phyloP scores from a whole-genome alignment of 2,797 vertebrate genomes.

The Xenops minutus region DNA sequence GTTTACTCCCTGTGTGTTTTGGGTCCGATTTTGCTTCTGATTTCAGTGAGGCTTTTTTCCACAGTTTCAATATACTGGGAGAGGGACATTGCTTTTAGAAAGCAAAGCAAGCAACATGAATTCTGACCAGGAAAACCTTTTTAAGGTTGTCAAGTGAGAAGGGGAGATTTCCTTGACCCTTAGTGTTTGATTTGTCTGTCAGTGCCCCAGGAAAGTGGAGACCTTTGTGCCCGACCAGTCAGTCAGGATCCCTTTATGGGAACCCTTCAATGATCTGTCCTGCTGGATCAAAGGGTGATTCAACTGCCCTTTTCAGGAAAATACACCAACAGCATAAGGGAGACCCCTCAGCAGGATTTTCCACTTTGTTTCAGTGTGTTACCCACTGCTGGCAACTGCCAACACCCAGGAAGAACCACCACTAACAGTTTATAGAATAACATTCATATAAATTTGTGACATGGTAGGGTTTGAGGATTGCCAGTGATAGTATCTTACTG shows the following conservation, averaged over 20 bases:
- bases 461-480: neutral
- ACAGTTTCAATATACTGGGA: neutral
- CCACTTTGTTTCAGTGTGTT: neutral
- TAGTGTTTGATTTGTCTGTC: neutral
- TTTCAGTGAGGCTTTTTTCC: neutral
- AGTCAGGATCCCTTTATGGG: neutral
- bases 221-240: neutral
- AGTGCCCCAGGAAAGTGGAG: neutral
- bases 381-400: neutral
- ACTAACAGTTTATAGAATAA: neutral
- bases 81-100: neutral
- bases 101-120: neutral
- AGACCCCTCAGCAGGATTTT: neutral
- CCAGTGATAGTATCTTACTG: neutral
- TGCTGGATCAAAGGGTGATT: neutral
- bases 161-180: neutral
- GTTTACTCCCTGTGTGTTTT: neutral
- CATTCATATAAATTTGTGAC: neutral
- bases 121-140: neutral
- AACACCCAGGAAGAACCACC: neutral
- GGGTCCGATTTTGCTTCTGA: neutral
- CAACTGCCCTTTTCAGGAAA: neutral
- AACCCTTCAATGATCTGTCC: neutral
- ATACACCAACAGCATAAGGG: neutral
- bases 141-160: neutral